These are phyloP conservation scores for Zaprionus vittiger DNA, from an alignment of 1,140 invertebrate species.

Conservation along the genomic window DNA sequence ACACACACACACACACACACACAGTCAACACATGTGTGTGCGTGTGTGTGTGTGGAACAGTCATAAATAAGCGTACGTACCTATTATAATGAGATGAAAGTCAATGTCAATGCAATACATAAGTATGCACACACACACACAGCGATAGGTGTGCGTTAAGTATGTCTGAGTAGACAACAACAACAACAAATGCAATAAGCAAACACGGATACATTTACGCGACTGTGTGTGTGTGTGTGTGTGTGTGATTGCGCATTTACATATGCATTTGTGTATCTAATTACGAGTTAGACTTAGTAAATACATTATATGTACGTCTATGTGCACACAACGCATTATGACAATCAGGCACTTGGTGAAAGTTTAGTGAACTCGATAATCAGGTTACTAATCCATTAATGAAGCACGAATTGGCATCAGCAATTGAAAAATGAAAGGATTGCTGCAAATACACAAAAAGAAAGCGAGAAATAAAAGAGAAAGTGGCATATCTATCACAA, in stretches of 20 bases:
- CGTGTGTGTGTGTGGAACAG: conserved; percentile 38
- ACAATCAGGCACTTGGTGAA: conserved; percentile 39
- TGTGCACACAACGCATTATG: conserved; percentile 45
- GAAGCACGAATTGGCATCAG: background rate
- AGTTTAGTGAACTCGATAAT: conserved; percentile 63
- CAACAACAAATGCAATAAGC: conserved; percentile 22
- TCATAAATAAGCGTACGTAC: conserved; percentile 70
- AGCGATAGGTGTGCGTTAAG: conserved; percentile 14
- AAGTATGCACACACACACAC: conserved; percentile 33
- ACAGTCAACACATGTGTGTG: background rate
- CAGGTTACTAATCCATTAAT: conserved; percentile 53
- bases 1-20: background rate
- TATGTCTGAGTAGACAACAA: conserved; percentile 27
- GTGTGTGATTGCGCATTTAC: conserved; percentile 5
- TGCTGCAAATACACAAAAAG: background rate
- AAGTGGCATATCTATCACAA: background rate
- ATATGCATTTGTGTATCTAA: conserved; percentile 20
- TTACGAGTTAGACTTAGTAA: conserved; percentile 13
- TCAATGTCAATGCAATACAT: conserved; percentile 73
- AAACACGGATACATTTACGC: conserved; percentile 13
- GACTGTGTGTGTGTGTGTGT: conserved; percentile 6
- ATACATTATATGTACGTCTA: conserved; percentile 24
- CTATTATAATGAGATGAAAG: conserved; percentile 79
- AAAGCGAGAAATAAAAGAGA: background rate
- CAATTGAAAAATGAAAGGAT: conserved; percentile 12